Base-by-base conservation (phyloP, 2,888 invertebrate genomes). In the Prosopocoilus inquinatus region DNA sequence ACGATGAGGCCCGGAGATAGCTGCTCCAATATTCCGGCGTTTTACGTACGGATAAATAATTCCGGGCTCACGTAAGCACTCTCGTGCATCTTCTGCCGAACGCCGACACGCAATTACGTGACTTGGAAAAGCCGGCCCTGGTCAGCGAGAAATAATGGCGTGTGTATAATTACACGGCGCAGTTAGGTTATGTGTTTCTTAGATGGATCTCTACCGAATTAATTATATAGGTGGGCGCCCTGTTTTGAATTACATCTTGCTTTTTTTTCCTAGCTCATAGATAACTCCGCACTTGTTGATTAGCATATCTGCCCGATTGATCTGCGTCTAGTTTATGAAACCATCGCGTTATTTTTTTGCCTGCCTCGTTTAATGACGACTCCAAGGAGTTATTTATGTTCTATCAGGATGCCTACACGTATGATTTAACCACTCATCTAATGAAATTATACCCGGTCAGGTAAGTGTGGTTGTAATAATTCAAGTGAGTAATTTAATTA, bases 161-260 rank as follows among this genome's bases (percentile, higher is more conserved):
- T 59, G 58, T 58, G 53, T 61, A 56, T 61, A 61, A 61, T 61
- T 61, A 61, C 56, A 61, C 50, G 49, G 53, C 49, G 49, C 53
- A 52, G 57, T 57, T 55, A 20, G 50, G 52, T 48, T 57, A 55
- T 57, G 55, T 54, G 57, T 54, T 60, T 51, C 51, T 48, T 57
- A 60, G 57, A 57, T 57, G 53, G 54, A 60, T 54, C 47, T 49
- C 52, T 48, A 54, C 55, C 46, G 49, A 50, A 60, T 60, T 60
- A 60, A 60, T 60, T 55, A 60, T 60, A 57, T 59, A 57, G 53
- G 55, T 38, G 49, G 41, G 50, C 20, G 39, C 35, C 47, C 16
- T 41, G 38, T 20, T 52, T 39, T 47, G 47, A 52, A 52, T 33
- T 52, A 52, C 36, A 11, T 11, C 16, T 41, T 35, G 34, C 15